Conservation (phyloP, 2,888 invertebrate genomes). For the Macropis europaea region DNA sequence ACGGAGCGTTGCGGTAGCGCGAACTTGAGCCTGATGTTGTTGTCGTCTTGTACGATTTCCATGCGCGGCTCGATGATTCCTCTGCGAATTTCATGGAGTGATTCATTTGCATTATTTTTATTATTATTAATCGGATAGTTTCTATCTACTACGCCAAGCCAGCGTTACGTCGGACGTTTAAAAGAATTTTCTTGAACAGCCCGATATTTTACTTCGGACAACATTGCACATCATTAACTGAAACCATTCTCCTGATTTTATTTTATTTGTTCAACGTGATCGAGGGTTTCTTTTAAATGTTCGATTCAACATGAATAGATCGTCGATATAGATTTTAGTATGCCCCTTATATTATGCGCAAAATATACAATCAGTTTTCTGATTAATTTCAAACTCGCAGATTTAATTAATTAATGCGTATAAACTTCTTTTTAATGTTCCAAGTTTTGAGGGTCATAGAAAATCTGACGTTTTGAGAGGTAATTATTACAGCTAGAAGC, state of each 20-base stretch:
- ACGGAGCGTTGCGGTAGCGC: slow-evolving; percentile 83
- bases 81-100: slow-evolving; percentile 80
- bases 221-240: slow-evolving; percentile 17
- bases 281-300: slow-evolving; percentile 3
- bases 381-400: slow-evolving; percentile 2
- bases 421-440: neutral
- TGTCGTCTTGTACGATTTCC: slow-evolving; percentile 83
- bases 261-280: slow-evolving; percentile 34
- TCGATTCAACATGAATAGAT: neutral
- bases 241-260: slow-evolving; percentile 29
- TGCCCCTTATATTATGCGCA: neutral
- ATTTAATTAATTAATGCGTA: slow-evolving; percentile 5
- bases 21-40: slow-evolving; percentile 81
- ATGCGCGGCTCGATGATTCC: slow-evolving; percentile 81
- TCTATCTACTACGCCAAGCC: slow-evolving; percentile 27
- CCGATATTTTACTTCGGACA: slow-evolving; percentile 12
- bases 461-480: slow-evolving; percentile 4
- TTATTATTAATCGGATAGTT: slow-evolving; percentile 19
- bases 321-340: slow-evolving; percentile 3
- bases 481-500: slow-evolving; percentile 2
- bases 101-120: slow-evolving; percentile 60
- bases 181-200: neutral
- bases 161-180: slow-evolving; percentile 1
- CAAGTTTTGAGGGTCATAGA: no score
- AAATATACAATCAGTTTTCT: neutral